Evolutionary conservation across 2,888 invertebrate genomes (phyloP), one percentile per base, ranked within the genome.

Genomic region (Hirtodrosophila alboralis): DNA sequence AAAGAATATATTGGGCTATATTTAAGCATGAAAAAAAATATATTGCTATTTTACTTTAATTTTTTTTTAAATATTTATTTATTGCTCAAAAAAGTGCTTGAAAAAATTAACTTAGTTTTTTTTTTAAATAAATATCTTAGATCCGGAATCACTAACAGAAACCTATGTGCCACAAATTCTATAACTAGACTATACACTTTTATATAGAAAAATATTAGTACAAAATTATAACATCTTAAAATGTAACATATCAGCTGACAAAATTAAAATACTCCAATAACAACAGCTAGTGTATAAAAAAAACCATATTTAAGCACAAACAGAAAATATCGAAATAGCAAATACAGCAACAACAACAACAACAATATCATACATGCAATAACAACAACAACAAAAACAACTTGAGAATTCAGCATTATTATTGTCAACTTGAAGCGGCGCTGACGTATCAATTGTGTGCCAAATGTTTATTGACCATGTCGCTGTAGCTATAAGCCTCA

Each of bases 381-480:
- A 65, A 30, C 28, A 51, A 21, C 30, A 51, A 40, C 27, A 45
- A 28, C 43, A 49, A 43, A 40, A 37, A 9, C 28, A 58, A 47
- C 54, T 28, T 34, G 53, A 64, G 62, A 49, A 61, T 49, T 66
- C 63, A 75, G 69, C 75, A 80, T 66, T 77, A 80, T 66, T 77
- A 74, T 85, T 86, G 84, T 85, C 84, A 85, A 80, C 72, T 59
- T 64, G 67, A 60, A 54, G 60, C 57, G 31, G 43, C 65, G 74
- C 80, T 79, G 86, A 73, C 84, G 66, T 84, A 80, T 86, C 86
- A 86, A 80, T 80, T 73, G 80, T 87, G 89, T 86, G 87, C 88
- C 83, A 85, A 79, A 87, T 89, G 89, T 57, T 79, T 79, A 88
- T 58, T 75, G 75, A 78, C 86, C 85, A 85, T 86, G 75, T 85